Evolutionary conservation across 2,113 vertebrate species (phyloP), one percentile per base, ranked within the genome.

Genomic region (Nothocercus julius): DNA sequence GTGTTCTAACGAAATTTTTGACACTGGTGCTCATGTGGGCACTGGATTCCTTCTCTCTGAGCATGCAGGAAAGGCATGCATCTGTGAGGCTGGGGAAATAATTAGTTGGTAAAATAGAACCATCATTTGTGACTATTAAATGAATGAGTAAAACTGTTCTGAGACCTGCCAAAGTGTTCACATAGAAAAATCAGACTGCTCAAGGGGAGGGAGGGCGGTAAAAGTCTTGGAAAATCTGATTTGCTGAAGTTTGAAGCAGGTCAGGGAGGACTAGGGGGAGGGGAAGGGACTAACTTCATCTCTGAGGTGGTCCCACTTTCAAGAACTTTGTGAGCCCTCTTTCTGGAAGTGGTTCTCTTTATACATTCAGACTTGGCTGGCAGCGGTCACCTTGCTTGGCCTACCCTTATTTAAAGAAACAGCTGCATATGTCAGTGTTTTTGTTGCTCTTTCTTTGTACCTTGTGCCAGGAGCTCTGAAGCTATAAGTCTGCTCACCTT

Each of bases 261-360:
- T 97, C 97, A 92, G 73, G 68, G 96, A 95, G 76, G 87, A 77
- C n/a, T 69, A 87, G 89, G 81, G 61, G 95, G 89, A 93, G 75
- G 94, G 84, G 94, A 96, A 92, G 83, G 82, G 88, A 90, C 95
- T 76, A 97, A 95, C 93, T 97, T 97, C 92, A 96, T 98, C 97
- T 98, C 97, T 85, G 87, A 97, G 97, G 97, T 97, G 97, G 97
- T 98, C 97, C 84, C 93, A 91, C 93, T 97, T 97, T 97, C 91
- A 97, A 95, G 95, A 95, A 95, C 84, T 90, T 97, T 97, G 87
- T 94, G 93, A 97, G 95, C 79, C 96, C 96, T 96, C 96, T 97
- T 96, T 96, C 97, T 97, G 96, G 97, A 98, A 98, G 96, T 97
- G 97, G 91, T 89, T 97, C 96, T 96, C 96, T 97, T 97, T 98